Evolutionary conservation across 2,797 vertebrate species (phyloP).

Genomic region (Oceanodroma leucorhoa): DNA sequence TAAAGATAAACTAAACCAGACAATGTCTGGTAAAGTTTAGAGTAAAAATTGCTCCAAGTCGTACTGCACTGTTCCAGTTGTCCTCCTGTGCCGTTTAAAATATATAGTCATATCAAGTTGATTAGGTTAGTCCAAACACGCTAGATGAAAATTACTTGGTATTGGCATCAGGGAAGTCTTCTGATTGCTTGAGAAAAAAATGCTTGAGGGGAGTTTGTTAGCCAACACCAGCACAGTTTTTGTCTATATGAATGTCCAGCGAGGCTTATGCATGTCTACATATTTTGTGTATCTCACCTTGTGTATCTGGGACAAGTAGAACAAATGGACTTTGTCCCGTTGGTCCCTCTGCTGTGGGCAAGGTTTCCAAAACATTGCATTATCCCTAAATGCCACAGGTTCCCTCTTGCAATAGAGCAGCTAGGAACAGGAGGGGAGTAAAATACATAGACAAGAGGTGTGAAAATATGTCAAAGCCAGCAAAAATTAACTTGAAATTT

Average conservation of each 20-base stretch:
- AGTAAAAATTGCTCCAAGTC: conserved; percentile 52
- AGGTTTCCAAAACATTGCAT: background rate
- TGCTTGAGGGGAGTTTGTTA: background rate
- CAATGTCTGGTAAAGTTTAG: conserved; percentile 71
- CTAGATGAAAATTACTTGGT: conserved; percentile 27
- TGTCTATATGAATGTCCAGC: background rate
- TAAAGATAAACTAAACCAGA: conserved; percentile 73
- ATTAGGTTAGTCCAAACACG: conserved; percentile 4
- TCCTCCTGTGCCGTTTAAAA: conserved; percentile 5
- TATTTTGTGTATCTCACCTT: background rate
- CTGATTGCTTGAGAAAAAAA: background rate
- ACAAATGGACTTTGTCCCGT: background rate
- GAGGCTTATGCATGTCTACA: background rate
- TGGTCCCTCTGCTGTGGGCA: background rate
- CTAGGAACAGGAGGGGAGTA: background rate
- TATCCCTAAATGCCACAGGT: background rate
- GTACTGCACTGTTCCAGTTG: conserved; percentile 2
- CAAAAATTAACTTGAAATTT: background rate
- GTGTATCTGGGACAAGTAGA: background rate
- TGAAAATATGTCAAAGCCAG: background rate
- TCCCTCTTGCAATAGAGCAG: background rate
- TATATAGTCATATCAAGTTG: conserved; percentile 4
- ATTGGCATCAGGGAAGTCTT: conserved; percentile 1
- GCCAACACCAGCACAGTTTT: background rate
- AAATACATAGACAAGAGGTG: background rate